These are phyloP conservation scores for Plebejus melissa DNA, from an alignment of 2,888 invertebrate genomes.

Conservation along the genomic window DNA sequence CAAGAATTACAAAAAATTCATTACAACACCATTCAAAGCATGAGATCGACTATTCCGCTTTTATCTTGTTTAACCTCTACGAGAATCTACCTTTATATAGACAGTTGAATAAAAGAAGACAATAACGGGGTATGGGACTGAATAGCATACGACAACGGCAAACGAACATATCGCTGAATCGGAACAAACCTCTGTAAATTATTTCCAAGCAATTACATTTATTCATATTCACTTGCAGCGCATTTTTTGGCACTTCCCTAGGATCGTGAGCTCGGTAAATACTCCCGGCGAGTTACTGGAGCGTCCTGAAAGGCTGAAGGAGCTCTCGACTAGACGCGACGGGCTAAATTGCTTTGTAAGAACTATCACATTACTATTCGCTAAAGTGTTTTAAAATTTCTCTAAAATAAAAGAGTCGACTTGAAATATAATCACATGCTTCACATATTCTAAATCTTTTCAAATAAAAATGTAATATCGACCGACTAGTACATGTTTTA, in stretches of 20 bases:
- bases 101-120: background rate
- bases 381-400: background rate
- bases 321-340: conserved; percentile 8
- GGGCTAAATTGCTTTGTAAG: conserved; percentile 10
- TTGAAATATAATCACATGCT: background rate
- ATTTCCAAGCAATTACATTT: background rate
- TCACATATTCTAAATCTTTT: too few relatives aligned
- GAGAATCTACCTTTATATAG: background rate
- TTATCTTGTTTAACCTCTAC: background rate
- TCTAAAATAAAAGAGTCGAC: background rate
- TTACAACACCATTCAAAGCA: background rate
- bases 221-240: conserved; percentile 7
- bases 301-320: conserved; percentile 10
- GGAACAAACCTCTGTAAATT: background rate
- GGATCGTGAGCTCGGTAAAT: conserved; percentile 3
- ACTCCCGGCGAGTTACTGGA: background rate
- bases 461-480: too few relatives aligned
- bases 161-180: background rate
- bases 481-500: too few relatives aligned
- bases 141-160: background rate
- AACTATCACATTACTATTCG: conserved; percentile 15
- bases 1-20: background rate
- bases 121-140: too few relatives aligned
- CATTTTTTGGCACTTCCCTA: conserved; percentile 1
- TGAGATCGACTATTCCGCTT: background rate